Conservation (phyloP, 2,888 invertebrate species). For the Drosophila borealis region DNA sequence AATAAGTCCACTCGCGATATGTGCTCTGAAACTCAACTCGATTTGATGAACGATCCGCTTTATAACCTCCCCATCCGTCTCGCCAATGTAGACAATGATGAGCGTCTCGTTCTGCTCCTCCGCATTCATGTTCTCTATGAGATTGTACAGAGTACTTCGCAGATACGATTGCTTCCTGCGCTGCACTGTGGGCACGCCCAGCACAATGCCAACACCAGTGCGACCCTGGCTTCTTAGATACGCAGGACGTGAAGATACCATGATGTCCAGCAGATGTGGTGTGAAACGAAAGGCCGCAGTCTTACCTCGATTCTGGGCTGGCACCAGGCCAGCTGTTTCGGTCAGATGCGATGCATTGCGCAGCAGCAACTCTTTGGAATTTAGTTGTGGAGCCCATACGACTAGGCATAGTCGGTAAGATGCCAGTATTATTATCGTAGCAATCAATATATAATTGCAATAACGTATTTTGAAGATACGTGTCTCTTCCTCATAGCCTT, state of each 20-base stretch:
- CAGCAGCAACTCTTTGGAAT: neutral
- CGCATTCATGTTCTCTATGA: conserved; percentile 91
- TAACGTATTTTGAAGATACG: neutral
- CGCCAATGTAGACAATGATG: conserved; percentile 94
- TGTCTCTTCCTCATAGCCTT: too few species aligned
- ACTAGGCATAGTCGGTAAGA: neutral
- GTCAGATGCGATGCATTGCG: neutral
- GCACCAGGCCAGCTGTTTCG: neutral
- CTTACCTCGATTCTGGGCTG: neutral
- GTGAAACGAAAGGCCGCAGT: neutral
- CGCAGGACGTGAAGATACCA: neutral
- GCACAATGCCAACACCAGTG: conserved; percentile 91
- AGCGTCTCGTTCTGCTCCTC: conserved; percentile 91
- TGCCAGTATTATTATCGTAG: neutral
- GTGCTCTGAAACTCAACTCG: conserved; percentile 90
- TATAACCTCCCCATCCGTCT: conserved; percentile 92
- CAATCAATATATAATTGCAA: neutral
- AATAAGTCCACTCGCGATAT: conserved; percentile 92
- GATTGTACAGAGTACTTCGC: conserved; percentile 92
- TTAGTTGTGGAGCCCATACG: neutral
- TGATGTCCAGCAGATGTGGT: neutral
- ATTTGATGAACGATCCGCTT: conserved; percentile 90
- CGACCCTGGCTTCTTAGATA: neutral
- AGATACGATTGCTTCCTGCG: conserved; percentile 95
- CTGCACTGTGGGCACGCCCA: conserved; percentile 94